Percentiles rank a stretch among this genome's conserved stretches.
Conservation (phyloP, 2,888 invertebrate genomes). For the Neocrepidodera transversa region DNA sequence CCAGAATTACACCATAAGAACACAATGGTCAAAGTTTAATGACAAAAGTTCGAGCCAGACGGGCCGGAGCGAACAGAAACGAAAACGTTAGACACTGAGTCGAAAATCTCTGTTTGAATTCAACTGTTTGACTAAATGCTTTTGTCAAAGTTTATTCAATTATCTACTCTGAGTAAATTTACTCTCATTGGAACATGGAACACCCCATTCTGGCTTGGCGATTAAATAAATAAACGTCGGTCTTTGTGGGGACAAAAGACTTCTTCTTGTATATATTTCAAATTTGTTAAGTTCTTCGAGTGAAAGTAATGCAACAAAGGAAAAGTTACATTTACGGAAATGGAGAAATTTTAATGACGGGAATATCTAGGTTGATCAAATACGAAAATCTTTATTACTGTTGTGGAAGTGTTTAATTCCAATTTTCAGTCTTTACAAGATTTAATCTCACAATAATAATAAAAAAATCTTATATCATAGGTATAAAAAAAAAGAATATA, state of each 20-base stretch:
- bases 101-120: conserved; percentile 29
- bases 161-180: conserved; percentile 30
- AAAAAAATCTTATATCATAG: too few species aligned
- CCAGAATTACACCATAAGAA: background rate
- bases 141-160: conserved; percentile 30
- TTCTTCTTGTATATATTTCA: conserved; percentile 11
- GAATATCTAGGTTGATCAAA: background rate
- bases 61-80: background rate
- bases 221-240: conserved; percentile 26
- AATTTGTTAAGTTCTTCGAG: conserved; percentile 2
- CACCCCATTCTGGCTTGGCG: conserved; percentile 13
- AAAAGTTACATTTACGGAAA: background rate
- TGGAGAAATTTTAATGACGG: background rate
- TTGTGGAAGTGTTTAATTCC: too few species aligned
- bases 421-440: too few species aligned
- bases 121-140: conserved; percentile 28
- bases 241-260: conserved; percentile 23
- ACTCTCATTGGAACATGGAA: conserved; percentile 13
- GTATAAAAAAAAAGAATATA: too few species aligned
- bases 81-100: background rate
- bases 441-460: too few species aligned
- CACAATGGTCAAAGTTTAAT: conserved; percentile 6
- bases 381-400: too few species aligned
- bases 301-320: conserved; percentile 15
- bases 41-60: background rate